Base-by-base conservation (phyloP, 2,797 vertebrate species). In the Neosilurus hyrtlii region DNA sequence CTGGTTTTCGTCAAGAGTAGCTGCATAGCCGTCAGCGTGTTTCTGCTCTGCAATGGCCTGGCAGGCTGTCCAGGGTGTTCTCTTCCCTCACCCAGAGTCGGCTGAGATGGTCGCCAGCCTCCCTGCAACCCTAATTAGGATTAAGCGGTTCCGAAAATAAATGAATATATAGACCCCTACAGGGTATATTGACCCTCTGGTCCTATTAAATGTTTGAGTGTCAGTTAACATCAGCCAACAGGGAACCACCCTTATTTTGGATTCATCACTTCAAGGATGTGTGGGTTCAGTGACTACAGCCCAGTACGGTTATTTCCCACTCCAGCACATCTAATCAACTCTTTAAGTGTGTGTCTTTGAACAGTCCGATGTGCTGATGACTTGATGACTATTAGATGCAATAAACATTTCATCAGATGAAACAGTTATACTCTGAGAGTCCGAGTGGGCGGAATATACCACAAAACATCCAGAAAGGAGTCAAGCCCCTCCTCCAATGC, bases 381-480 rank as follows among this genome's bases (percentile, higher is more conserved):
- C 6, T 15, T 68, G 37, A 70, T 80, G 22, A 24, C 54, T 54
- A 22, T 66, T 63, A 61, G 24, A 57, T n/a, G 15, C 20, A 75
- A 35, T 67, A n/a, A 66, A 75, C n/a, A 6, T 63, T 57, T 51
- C 15, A 59, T 74, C 30, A 56, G 51, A 75, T 67, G 4, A 68
- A 24, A 9, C n/a, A 16, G 18, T 35, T 52, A 51, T 51, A 22
- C 9, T 49, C n/a, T 65, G 16, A 67, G 24, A 56, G 63, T 26
- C 18, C 18, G 67, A 54, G 35, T n/a, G 35, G 54, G 22, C 37
- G 56, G 22, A 59, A 57, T 49, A 57, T 56, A 56, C 63, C 9
- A 71, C 73, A 81, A 81, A 62, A 59, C 26, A 43, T 43, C 43
- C 43, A 43, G 43, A 61, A 76, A 51, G 22, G 43, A 72, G 57